Evolutionary conservation across 1,140 invertebrate genomes (phyloP).

Genomic region (Drosophila nigrodunni): DNA sequence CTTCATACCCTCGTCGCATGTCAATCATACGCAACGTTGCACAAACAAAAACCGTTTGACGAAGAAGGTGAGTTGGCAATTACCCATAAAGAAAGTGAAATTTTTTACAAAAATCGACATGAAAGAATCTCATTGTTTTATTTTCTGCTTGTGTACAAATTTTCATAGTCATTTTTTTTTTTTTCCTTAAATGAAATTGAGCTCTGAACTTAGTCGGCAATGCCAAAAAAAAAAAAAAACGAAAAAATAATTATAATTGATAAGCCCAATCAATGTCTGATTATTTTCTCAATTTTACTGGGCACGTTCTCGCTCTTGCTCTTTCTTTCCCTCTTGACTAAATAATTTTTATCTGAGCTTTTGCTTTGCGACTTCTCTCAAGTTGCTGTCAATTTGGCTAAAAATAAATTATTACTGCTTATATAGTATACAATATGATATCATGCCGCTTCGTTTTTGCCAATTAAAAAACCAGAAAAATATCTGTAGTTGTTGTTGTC

Average conservation of each 20-base stretch:
- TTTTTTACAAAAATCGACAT: conserved; percentile 4
- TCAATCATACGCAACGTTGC: conserved; percentile 71
- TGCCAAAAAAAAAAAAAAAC: background rate
- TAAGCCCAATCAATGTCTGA: conserved; percentile 47
- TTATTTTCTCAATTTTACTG: conserved; percentile 28
- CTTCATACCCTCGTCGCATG: conserved; percentile 42
- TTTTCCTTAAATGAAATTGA: conserved; percentile 42
- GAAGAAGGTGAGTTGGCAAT: conserved; percentile 57
- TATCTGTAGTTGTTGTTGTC: conserved; percentile 35
- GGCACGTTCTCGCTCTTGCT: conserved; percentile 7
- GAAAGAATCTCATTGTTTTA: conserved; percentile 23
- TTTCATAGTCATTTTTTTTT: conserved; percentile 18
- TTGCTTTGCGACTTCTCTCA: conserved; percentile 40
- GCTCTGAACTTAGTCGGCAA: conserved; percentile 58
- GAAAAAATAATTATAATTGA: conserved; percentile 27
- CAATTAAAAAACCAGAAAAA: conserved; percentile 76
- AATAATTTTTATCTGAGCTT: conserved; percentile 64
- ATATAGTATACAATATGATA: conserved; percentile 75
- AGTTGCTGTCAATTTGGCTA: conserved; percentile 76
- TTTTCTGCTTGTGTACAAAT: background rate
- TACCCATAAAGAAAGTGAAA: conserved; percentile 46
- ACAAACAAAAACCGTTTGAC: conserved; percentile 26
- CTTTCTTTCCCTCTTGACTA: conserved; percentile 42
- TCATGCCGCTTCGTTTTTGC: conserved; percentile 73
- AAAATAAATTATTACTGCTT: conserved; percentile 78